Conservation (phyloP, 2,113 vertebrate genomes). For the Festucalex cinctus region DNA sequence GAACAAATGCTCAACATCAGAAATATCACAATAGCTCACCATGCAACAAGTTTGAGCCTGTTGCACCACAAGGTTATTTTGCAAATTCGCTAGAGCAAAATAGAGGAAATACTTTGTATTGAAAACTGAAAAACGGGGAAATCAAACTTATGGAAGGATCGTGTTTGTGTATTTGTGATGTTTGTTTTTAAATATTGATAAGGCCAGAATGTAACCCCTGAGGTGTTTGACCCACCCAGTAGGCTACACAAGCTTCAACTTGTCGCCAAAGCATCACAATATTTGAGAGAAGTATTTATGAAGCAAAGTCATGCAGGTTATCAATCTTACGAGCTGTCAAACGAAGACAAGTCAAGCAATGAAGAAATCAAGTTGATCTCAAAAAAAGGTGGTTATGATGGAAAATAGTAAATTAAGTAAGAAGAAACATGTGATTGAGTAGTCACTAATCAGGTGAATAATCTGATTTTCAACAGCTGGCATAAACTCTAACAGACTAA, state of each 20-base stretch:
- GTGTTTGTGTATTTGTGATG: background rate
- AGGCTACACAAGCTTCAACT: no score
- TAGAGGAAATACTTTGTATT: background rate
- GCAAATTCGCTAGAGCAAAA: background rate
- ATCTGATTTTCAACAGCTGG: background rate
- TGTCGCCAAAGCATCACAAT: no score
- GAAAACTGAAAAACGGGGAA: no score
- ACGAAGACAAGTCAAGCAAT: background rate
- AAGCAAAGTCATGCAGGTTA: background rate
- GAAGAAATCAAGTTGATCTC: background rate
- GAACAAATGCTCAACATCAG: background rate
- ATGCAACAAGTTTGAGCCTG: background rate
- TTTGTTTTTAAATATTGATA: no score
- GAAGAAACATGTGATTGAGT: background rate
- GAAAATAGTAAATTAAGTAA: background rate
- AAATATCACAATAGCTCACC: background rate
- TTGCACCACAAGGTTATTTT: background rate
- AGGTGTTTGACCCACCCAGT: no score
- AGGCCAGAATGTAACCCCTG: no score
- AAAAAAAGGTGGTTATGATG: background rate
- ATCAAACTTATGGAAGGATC: background rate
- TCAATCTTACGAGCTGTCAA: background rate
- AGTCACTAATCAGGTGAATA: background rate
- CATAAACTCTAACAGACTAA: background rate
- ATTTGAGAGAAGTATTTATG: no score